Base-by-base conservation (phyloP, 64 coral and sea anemone species). In the Dendrophyllia cribrosa region DNA sequence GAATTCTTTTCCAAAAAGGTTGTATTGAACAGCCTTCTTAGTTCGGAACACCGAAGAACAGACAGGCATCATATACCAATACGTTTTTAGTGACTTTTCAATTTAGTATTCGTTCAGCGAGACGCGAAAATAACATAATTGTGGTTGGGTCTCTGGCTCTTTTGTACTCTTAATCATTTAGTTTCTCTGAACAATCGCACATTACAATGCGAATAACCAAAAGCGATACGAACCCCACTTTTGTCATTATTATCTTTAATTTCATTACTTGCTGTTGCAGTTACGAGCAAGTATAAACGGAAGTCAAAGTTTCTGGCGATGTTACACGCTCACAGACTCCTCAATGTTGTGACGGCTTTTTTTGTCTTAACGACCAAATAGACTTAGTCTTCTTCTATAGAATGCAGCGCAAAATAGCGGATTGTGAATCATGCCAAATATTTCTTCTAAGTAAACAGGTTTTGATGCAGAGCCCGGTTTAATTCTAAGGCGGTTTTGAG, bases 341-440 rank as follows among this genome's bases (percentile, higher is more conserved):
- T 43, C 9, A 44, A 15, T 4, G 6, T 20, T 1, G 17, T 51
- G 44, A 20, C 4, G 4, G 15, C 14, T 3, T 15, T 10, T 16
- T 13, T 3, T 13, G 45, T 50, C 47, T 47, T 23, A 51, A 50
- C 12, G 53, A 56, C 53, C 53, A 20, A 45, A 66, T 59, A 59
- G 19, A n/a, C 48, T 8, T 16, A 13, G 70, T 71, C 61, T 21
- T 90, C 58, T 34, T 12, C 55, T 13, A 60, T 12, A 68, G 49
- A 43, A 85, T 51, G 45, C 71, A 50, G 72, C 87, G 66, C 72
- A 77, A 90, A 97, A 94, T 91, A 87, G 92, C 87, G 95, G 91
- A 97, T 97, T 97, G 55, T 71, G 26, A 88, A 69, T 74, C 86
- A 97, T 94, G 79, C 86, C 34, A 97, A 91, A 82, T 94, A 97